Conservation (phyloP, 2,888 invertebrate genomes). For the Magallana nippona region DNA sequence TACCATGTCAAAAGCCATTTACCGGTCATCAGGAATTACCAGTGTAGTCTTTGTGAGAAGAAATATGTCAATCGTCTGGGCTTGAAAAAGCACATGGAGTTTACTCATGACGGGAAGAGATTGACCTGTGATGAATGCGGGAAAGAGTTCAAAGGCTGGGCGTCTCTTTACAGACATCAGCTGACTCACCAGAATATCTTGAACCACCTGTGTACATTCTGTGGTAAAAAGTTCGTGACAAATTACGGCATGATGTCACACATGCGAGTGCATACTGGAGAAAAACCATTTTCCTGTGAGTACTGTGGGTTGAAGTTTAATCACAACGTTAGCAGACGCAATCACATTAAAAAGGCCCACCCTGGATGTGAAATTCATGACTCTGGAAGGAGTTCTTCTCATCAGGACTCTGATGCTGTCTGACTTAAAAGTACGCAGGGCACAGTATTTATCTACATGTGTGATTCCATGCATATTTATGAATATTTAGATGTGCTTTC, state of each 20-base stretch:
- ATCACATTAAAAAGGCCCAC: constrained; percentile 17
- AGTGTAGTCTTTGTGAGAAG: constrained; percentile 3
- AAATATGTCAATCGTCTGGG: not conserved
- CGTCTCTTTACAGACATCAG: not conserved
- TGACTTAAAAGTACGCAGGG: no score
- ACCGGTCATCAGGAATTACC: not conserved
- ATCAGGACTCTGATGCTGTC: no score
- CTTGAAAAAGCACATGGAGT: not conserved
- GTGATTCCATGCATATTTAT: no score
- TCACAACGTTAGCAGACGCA: constrained; percentile 1
- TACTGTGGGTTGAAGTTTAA: constrained; percentile 18
- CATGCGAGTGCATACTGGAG: not conserved
- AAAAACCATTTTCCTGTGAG: constrained; percentile 11
- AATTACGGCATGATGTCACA: not conserved
- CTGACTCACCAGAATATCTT: constrained; percentile 9
- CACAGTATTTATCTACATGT: no score
- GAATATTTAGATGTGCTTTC: no score
- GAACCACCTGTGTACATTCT: not conserved
- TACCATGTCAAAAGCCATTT: not conserved
- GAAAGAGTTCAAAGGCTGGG: not conserved
- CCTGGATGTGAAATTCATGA: not conserved
- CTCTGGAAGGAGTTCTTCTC: not conserved
- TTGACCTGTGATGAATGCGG: not conserved
- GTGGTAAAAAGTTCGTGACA: constrained; percentile 7
- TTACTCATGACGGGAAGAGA: not conserved